Evolutionary conservation across 2,113 vertebrate genomes (phyloP).

Genomic region (Coturnix japonica): DNA sequence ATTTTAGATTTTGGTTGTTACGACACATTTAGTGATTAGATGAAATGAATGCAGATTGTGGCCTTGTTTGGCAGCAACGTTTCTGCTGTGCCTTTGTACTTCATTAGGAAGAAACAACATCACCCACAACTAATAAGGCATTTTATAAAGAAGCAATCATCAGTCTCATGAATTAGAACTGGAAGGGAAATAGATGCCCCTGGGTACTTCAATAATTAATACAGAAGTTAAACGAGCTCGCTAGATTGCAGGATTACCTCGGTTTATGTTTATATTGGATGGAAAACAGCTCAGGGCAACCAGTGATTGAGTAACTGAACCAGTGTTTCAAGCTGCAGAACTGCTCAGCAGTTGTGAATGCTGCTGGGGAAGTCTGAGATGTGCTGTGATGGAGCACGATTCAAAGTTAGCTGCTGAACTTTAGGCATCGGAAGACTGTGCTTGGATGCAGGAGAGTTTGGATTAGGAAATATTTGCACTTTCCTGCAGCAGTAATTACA

Average conservation of each 20-base stretch:
- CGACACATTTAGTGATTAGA: neutral
- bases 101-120: slow-evolving; percentile 45
- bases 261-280: slow-evolving; percentile 63
- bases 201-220: slow-evolving; percentile 71
- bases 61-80: slow-evolving; percentile 47
- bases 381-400: neutral
- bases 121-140: slow-evolving; percentile 44
- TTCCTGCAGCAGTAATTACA: neutral
- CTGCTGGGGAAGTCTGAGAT: neutral
- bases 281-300: slow-evolving; percentile 63
- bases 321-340: neutral
- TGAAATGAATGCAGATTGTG: slow-evolving; percentile 52
- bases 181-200: slow-evolving; percentile 58
- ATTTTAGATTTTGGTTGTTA: slow-evolving; percentile 18
- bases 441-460: neutral
- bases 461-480: neutral
- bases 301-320: slow-evolving; percentile 16
- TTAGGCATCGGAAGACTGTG: neutral
- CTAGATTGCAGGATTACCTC: slow-evolving; percentile 58
- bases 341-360: neutral
- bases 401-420: neutral
- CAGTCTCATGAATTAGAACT: slow-evolving; percentile 46
- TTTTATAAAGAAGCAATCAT: slow-evolving; percentile 53
- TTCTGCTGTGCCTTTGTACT: slow-evolving; percentile 37
- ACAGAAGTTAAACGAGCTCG: slow-evolving; percentile 63